Evolutionary conservation across 2,113 vertebrate species (phyloP), one percentile per base, ranked within the genome.

Genomic region (Bubo scandiacus): DNA sequence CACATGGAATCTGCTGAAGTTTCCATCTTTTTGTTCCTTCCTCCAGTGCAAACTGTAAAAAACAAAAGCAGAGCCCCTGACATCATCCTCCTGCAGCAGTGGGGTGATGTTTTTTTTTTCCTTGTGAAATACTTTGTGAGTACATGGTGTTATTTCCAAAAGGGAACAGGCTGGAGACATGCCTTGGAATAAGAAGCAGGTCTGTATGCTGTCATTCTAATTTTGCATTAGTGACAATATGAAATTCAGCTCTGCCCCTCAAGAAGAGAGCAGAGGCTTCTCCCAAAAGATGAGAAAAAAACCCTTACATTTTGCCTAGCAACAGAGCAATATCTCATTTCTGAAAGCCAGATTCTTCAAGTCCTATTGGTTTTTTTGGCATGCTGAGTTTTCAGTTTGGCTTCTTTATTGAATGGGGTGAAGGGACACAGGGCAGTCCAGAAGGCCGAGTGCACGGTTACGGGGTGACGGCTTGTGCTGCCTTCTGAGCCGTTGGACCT

Each of bases 191-290:
- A 73, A 85, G 81, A 58, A 95, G 71, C 94, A 74, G 92, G 73
- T 96, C 96, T 90, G 66, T 68, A 22, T 29, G 92, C 91, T 95
- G 84, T 94, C 94, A 87, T 71, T 95, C 57, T 72, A 54, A 75
- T 94, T 91, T 55, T 92, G 71, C 58, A 8, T 86, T 93, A 80
- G 90, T 94, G 89, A 95, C 91, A 96, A 65, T 84, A 85, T 51
- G 90, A 87, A 92, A 94, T 84, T 86, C 80, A 89, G 83, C 72
- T 91, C 86, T 96, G 86, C 62, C 86, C 97, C 82, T 97, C 80
- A 71, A 94, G 80, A 87, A 85, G 86, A 89, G 66, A 95, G 88
- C 47, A 91, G 73, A 96, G 90, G 21, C 88, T 86, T 89, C 83
- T 96, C 88, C 70, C 61, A 81, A 91, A 94, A 59, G 66, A 81